Conservation (phyloP, 2,888 invertebrate genomes). For the Spatulosminthurus flaviceps region DNA sequence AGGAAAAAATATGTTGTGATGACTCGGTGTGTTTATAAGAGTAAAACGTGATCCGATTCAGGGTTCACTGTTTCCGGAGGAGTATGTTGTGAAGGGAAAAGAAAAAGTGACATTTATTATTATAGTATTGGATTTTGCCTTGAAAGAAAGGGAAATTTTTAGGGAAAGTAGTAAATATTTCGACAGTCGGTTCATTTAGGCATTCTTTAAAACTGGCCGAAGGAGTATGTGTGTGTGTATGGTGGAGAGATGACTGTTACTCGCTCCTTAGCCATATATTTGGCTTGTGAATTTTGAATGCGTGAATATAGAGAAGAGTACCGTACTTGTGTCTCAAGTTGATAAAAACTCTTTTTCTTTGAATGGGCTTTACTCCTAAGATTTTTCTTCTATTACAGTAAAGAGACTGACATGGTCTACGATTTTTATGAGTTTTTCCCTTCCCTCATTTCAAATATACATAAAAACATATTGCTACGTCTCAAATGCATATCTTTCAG, state of each 20-base stretch:
- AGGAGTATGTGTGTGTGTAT: background rate
- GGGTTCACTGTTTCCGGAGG: background rate
- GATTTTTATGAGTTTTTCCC: slow-evolving; percentile 18
- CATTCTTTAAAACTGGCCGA: background rate
- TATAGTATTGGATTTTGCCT: slow-evolving; percentile 1
- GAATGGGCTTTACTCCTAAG: background rate
- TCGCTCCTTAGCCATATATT: background rate
- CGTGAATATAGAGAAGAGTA: too few relatives aligned
- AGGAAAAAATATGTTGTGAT: too few relatives aligned
- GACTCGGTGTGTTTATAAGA: too few relatives aligned
- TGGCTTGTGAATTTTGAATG: too few relatives aligned
- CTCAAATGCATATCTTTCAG: slow-evolving; percentile 1
- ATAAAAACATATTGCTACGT: background rate
- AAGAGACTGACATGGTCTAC: slow-evolving; percentile 6
- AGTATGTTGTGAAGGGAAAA: too few relatives aligned
- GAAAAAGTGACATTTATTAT: slow-evolving; percentile 1
- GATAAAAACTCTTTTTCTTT: background rate
- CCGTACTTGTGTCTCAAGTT: background rate
- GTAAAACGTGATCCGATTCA: too few relatives aligned
- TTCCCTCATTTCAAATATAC: background rate
- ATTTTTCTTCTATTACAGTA: slow-evolving; percentile 8
- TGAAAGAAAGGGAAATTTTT: slow-evolving; percentile 18
- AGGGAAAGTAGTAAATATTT: slow-evolving; percentile 5
- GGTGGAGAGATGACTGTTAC: background rate
- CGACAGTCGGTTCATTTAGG: slow-evolving; percentile 4